Conservation (phyloP, 2,113 vertebrate genomes). For the Ammodytes marinus region DNA sequence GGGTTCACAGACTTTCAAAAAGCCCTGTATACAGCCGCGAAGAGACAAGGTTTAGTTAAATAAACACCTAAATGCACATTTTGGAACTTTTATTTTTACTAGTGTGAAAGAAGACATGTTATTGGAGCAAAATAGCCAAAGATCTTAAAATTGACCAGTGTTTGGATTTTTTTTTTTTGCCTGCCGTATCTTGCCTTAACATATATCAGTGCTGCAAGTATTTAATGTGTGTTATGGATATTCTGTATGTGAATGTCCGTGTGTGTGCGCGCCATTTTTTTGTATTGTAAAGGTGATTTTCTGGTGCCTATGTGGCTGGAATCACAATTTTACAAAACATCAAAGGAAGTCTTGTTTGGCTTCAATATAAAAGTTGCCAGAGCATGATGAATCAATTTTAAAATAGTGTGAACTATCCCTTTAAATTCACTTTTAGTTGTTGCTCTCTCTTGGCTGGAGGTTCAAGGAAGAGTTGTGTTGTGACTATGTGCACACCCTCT, state of each 20-base stretch:
- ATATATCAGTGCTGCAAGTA: not conserved
- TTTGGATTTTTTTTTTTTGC: no score
- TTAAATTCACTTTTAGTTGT: not conserved
- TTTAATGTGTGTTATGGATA: not conserved
- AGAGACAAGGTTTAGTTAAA: no score
- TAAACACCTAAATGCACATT: no score
- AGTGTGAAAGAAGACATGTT: no score
- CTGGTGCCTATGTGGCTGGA: not conserved
- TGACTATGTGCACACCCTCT: conserved; percentile 77
- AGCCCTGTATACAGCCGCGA: no score
- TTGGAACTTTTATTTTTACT: no score
- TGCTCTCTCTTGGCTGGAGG: not conserved
- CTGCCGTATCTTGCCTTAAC: no score
- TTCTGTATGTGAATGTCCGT: not conserved
- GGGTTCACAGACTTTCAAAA: no score
- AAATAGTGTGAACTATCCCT: not conserved
- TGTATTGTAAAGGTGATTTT: not conserved
- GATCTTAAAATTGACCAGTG: no score
- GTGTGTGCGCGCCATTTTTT: not conserved
- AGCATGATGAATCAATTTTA: not conserved
- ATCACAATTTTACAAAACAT: conserved; percentile 3
- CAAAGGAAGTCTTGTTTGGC: not conserved
- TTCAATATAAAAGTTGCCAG: not conserved
- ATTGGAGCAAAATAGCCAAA: no score
- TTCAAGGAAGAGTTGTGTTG: not conserved